A percentile compares a stretch with the other conserved stretches of the same genome.
These are phyloP conservation scores for Dorcus parallelipipedus DNA, from an alignment of 2,888 invertebrate species.

Conservation along the genomic window DNA sequence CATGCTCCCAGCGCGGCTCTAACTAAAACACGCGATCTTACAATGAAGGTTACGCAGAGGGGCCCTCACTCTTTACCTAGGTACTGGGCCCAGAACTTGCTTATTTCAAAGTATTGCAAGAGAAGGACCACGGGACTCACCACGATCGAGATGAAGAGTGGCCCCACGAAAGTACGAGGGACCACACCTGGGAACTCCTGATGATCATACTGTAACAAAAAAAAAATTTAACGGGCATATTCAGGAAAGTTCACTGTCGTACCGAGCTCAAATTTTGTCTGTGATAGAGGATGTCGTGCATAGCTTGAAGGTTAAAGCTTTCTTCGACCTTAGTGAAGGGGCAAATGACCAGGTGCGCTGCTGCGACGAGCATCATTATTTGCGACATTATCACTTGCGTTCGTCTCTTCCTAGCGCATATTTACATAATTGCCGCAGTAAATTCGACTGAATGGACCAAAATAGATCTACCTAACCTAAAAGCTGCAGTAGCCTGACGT, in stretches of 20 bases:
- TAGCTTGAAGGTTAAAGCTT: slow-evolving; percentile 97
- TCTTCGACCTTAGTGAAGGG: slow-evolving; percentile 99
- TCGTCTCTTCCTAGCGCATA: slow-evolving; percentile 24
- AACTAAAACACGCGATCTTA: slow-evolving; percentile 57
- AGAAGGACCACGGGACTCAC: slow-evolving; percentile 73
- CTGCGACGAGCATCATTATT: slow-evolving; percentile 70
- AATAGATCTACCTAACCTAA: slow-evolving; percentile 39
- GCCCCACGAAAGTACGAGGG: slow-evolving; percentile 93
- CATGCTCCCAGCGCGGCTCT: slow-evolving; percentile 73
- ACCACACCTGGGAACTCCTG: slow-evolving; percentile 97
- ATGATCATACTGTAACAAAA: slow-evolving; percentile 86
- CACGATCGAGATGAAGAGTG: slow-evolving; percentile 74
- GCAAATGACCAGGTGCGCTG: slow-evolving; percentile 78
- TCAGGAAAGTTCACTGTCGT: slow-evolving; percentile 28
- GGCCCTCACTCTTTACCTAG: slow-evolving; percentile 61
- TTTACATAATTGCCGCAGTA: slow-evolving; percentile 31
- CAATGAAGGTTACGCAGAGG: slow-evolving; percentile 25
- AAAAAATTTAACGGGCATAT: slow-evolving; percentile 3
- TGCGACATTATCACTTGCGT: slow-evolving; percentile 60
- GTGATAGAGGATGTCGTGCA: slow-evolving; percentile 93
- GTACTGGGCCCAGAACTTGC: slow-evolving; percentile 87
- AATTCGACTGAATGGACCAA: slow-evolving; percentile 26
- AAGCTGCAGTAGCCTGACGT: not conserved
- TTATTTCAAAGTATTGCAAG: slow-evolving; percentile 64
- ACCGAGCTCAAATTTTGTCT: slow-evolving; percentile 81